Conservation (phyloP, 2,797 vertebrate genomes). For the Holocentrus rufus region DNA sequence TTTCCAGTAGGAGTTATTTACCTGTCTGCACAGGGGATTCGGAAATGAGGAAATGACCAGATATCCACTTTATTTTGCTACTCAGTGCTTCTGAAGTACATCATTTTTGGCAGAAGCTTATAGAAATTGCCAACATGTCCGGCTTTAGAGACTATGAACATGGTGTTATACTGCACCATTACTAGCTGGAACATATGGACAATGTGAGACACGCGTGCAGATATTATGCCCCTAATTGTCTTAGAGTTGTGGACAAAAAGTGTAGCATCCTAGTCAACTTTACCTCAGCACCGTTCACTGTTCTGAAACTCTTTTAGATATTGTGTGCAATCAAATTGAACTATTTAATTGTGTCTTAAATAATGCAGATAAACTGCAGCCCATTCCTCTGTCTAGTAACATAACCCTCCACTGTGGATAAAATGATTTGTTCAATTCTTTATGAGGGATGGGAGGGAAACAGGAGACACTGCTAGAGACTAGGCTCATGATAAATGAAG, state of each 20-base stretch:
- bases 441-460: slow-evolving; percentile 51
- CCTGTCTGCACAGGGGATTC: too few relatives aligned
- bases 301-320: slow-evolving; percentile 8
- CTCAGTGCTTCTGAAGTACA: too few relatives aligned
- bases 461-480: slow-evolving; percentile 38
- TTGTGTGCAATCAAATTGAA: slow-evolving; percentile 39
- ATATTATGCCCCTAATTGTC: not conserved
- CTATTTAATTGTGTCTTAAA: slow-evolving; percentile 54
- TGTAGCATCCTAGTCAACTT: not conserved
- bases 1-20: too few relatives aligned
- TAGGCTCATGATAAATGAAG: slow-evolving; percentile 65
- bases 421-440: slow-evolving; percentile 69
- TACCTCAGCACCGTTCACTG: slow-evolving; percentile 7
- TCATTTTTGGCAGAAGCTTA: too few relatives aligned
- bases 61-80: too few relatives aligned
- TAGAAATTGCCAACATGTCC: too few relatives aligned
- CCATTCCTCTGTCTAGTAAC: slow-evolving; percentile 27
- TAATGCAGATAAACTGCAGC: slow-evolving; percentile 59
- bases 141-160: too few relatives aligned
- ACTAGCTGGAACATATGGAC: slow-evolving; percentile 1
- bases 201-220: not conserved
- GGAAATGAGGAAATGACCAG: too few relatives aligned
- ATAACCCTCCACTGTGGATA: slow-evolving; percentile 49
- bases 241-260: not conserved
- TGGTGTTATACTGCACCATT: slow-evolving; percentile 1